Conservation (phyloP, 2,113 vertebrate genomes). For the Spilogale gracilis region DNA sequence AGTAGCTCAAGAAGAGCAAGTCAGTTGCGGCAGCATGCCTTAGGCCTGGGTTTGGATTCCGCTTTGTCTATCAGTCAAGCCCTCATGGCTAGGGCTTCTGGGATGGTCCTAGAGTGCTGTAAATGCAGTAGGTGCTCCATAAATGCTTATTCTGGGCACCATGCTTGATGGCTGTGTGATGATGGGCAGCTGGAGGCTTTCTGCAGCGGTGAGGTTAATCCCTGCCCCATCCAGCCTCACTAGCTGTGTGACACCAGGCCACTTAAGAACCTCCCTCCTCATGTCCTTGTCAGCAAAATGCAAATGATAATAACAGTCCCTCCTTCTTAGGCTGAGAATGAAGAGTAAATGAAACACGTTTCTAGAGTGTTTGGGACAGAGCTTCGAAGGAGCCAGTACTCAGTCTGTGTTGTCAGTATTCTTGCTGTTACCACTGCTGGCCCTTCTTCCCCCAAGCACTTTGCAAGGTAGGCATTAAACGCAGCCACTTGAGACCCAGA, state of each 20-base stretch:
- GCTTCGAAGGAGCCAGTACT: accelerated
- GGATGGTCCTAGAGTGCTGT: not conserved
- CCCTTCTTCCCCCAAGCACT: not conserved
- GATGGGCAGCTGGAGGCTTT: not conserved
- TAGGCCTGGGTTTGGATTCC: not conserved
- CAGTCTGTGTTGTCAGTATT: accelerated
- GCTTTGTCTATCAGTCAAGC: not conserved
- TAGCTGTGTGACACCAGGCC: not conserved
- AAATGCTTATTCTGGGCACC: not conserved
- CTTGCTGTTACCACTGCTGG: accelerated
- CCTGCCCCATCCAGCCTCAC: not conserved
- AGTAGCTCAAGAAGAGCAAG: not conserved
- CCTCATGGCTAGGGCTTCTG: not conserved
- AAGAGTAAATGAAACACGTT: not conserved
- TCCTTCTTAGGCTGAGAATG: not conserved
- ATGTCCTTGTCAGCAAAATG: not conserved
- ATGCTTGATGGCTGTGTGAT: not conserved
- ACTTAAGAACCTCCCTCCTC: not conserved
- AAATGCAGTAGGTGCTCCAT: not conserved
- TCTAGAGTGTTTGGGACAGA: not conserved
- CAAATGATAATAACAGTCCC: not conserved
- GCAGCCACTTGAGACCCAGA: not conserved
- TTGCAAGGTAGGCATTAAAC: not conserved
- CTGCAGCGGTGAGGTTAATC: not conserved
- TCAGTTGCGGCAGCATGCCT: too few species aligned